These are phyloP conservation scores for Eufriesea mexicana DNA, from an alignment of 1,140 invertebrate genomes.

Conservation along the genomic window DNA sequence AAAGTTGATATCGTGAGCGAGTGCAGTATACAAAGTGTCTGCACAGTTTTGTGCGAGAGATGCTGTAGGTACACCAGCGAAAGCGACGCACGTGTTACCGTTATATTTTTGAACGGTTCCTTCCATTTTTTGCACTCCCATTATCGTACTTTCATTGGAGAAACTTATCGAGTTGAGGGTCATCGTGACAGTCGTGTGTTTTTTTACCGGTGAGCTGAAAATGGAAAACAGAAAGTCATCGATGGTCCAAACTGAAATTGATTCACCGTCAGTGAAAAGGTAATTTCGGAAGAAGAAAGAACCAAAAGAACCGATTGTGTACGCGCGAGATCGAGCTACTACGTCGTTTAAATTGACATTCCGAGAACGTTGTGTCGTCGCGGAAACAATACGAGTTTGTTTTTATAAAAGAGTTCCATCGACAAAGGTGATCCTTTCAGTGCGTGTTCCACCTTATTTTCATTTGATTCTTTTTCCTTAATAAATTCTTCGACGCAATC, in stretches of 20 bases:
- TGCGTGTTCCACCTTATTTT: too few relatives aligned
- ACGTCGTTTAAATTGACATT: not conserved
- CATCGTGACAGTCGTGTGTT: not conserved
- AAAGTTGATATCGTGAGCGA: conserved; percentile 9
- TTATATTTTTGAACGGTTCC: not conserved
- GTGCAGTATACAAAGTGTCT: not conserved
- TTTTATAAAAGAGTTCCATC: not conserved
- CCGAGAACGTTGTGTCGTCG: not conserved
- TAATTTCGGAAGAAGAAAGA: too few relatives aligned
- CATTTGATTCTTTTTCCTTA: too few relatives aligned
- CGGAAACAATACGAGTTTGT: too few relatives aligned
- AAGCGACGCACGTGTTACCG: not conserved
- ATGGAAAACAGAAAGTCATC: not conserved
- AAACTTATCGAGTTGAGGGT: not conserved
- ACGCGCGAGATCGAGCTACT: too few relatives aligned
- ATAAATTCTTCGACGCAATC: too few relatives aligned
- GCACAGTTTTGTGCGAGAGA: conserved; percentile 5
- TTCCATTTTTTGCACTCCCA: not conserved
- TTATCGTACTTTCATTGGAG: not conserved
- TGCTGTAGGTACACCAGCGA: conserved; percentile 4
- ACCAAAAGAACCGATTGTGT: too few relatives aligned
- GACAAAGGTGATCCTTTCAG: too few relatives aligned
- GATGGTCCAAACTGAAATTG: not conserved
- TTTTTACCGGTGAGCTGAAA: not conserved
- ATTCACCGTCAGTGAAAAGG: not conserved